Evolutionary conservation across 1,140 invertebrate genomes (phyloP).

Genomic region (Rhopalosiphum maidis): DNA sequence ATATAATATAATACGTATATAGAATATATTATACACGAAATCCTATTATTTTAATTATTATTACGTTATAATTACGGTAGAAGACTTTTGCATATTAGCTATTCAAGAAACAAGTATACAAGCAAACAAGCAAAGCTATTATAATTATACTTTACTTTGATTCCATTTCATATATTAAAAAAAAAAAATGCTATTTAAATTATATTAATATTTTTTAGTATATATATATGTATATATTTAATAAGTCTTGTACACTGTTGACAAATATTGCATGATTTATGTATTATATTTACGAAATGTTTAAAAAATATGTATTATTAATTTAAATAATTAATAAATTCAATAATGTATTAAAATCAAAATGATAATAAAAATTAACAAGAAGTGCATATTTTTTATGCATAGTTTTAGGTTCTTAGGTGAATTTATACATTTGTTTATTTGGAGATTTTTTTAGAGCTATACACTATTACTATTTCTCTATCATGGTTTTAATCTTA

Average conservation of each 20-base stretch:
- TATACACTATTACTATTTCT: not conserved
- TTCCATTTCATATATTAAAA: not conserved
- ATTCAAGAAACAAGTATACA: not conserved
- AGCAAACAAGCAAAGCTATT: too few species aligned
- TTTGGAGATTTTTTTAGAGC: not conserved
- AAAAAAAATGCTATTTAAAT: not conserved
- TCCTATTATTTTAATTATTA: not conserved
- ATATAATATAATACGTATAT: not conserved
- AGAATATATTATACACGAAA: too few species aligned
- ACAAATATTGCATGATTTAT: not conserved
- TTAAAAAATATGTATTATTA: not conserved
- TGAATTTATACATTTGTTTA: not conserved
- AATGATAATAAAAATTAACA: not conserved
- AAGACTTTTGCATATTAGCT: not conserved
- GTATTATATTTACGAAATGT: not conserved
- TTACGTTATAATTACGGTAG: not conserved
- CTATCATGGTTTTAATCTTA: not conserved
- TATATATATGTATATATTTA: not conserved
- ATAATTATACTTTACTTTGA: not conserved
- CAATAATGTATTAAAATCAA: not conserved
- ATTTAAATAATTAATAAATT: not conserved
- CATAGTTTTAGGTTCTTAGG: not conserved
- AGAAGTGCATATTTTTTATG: not conserved
- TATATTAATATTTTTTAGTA: too few species aligned
- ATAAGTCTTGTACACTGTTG: not conserved